These are phyloP conservation scores for Coreoperca whiteheadi DNA, from an alignment of 2,113 vertebrate species.

Conservation along the genomic window DNA sequence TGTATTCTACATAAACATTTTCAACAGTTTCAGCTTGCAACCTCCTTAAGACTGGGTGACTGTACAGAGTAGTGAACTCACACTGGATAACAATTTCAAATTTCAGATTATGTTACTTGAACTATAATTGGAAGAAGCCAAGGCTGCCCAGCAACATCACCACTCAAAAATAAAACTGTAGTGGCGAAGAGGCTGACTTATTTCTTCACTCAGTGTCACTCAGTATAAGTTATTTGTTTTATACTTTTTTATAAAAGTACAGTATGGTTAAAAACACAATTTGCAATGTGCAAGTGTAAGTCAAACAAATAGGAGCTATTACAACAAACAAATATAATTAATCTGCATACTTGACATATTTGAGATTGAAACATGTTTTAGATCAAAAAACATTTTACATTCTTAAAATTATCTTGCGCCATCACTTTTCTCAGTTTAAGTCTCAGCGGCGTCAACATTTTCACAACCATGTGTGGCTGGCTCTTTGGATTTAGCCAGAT, in stretches of 20 bases:
- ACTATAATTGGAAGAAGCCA: background rate
- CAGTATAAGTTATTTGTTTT: background rate
- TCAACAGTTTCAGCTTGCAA: background rate
- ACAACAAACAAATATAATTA: background rate
- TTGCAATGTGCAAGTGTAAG: background rate
- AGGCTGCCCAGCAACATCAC: background rate
- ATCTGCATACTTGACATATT: background rate
- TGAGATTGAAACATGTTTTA: background rate
- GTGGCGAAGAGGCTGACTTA: background rate
- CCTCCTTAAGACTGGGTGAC: background rate
- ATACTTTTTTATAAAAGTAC: background rate
- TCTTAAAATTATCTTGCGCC: background rate
- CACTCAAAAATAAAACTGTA: background rate
- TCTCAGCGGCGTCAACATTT: constrained; percentile 36
- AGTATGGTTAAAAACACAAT: background rate
- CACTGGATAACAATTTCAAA: background rate
- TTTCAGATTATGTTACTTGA: background rate
- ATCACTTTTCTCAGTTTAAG: background rate
- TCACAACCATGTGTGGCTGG: constrained; percentile 33
- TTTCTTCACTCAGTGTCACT: background rate
- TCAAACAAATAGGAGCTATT: background rate
- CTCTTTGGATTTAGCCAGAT: constrained; percentile 72
- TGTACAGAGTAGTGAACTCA: background rate
- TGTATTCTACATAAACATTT: background rate
- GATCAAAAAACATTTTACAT: background rate